Evolutionary conservation across 2,113 vertebrate genomes (phyloP).

Genomic region (Lutjanus erythropterus): DNA sequence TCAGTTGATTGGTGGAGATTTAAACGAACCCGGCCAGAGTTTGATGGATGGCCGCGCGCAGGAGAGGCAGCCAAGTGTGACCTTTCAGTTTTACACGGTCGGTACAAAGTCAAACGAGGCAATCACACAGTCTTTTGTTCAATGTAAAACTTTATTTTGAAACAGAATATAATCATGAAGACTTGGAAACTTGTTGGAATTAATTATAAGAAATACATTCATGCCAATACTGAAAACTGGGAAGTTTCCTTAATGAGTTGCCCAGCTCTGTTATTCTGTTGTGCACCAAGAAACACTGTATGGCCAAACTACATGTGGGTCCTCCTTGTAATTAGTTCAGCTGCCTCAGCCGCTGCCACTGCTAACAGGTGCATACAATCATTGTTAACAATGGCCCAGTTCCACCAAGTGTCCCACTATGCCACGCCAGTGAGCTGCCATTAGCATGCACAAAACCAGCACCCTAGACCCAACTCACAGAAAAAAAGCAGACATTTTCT

Average conservation of each 20-base stretch:
- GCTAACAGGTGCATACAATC: slow-evolving; percentile 2
- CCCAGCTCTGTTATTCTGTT: not conserved
- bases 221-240: not conserved
- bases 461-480: not conserved
- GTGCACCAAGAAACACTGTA: not conserved
- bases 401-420: not conserved
- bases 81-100: slow-evolving; percentile 12
- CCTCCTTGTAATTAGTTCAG: not conserved
- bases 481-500: not conserved
- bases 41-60: slow-evolving; percentile 57
- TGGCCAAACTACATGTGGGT: not conserved
- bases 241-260: not conserved
- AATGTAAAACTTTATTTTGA: not conserved
- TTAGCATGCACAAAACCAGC: no score
- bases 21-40: slow-evolving; percentile 42
- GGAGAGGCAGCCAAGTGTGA: slow-evolving; percentile 10
- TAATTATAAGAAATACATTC: not conserved
- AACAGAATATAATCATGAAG: not conserved
- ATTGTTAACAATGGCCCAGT: not conserved
- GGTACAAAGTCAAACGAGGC: slow-evolving; percentile 30
- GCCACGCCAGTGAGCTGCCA: not conserved
- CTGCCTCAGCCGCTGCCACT: not conserved
- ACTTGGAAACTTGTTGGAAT: not conserved
- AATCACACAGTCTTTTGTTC: not conserved
- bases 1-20: slow-evolving; percentile 45